Evolutionary conservation across 2,888 invertebrate genomes (phyloP), one percentile per base, ranked within the genome.

Genomic region (Himalopsyche kuldschensis): DNA sequence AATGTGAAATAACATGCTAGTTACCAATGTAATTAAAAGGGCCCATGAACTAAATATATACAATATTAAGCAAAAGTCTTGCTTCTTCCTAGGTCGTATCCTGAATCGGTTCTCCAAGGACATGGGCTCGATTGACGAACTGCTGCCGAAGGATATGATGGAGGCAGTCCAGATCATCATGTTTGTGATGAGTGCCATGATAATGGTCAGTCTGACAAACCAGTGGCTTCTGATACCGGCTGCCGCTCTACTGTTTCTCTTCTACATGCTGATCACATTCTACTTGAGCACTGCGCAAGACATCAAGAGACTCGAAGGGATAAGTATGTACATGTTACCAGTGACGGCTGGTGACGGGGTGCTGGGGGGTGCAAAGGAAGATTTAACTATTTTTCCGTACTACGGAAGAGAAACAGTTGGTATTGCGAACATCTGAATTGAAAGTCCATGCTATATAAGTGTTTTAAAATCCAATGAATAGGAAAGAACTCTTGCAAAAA

Each of bases 31-130:
- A n/a, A n/a, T 55, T n/a, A 55, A n/a, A 55, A 55, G 10, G 5
- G 24, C 10, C 24, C 1, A 63, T 63, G 6, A 63, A 4, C 3
- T 5, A 27, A 8, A 11, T 6, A 17, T 17, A 8, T 24, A 17
- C 6, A 20, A 1, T 8, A 27, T 69, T 69, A n/a, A 4, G 15
- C 20, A 24, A 20, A 8, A 10, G 10, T 20, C 27, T 3, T 17
- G n/a, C n/a, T n/a, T n/a, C n/a, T 82, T 83, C 15, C 78, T n/a
- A 90, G 92, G 92, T 17, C 89, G 92, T 85, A 93, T 95, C 86
- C 89, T 95, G 82, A 95, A 95, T 88, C 90, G 95, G 81, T 95
- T 95, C 88, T 93, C 95, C 0, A 95, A 95, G 88, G 95, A 95
- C 88, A 90, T 94, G 80, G 95, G 93, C 6, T 88, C 91, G 0